Conservation (phyloP, 1,140 invertebrate species). For the Drosophila nebulosa region DNA sequence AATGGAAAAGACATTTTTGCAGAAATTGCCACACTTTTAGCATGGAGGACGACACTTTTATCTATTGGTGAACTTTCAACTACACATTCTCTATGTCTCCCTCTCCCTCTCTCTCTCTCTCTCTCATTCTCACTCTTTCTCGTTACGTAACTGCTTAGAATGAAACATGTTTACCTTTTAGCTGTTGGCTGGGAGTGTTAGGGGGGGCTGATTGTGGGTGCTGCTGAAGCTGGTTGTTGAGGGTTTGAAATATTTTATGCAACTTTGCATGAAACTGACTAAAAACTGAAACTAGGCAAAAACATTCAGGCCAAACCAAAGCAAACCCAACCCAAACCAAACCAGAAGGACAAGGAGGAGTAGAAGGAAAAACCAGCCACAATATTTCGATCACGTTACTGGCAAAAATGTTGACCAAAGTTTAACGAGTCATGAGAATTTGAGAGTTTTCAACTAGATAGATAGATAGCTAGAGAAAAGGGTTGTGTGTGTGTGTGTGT, state of each 20-base stretch:
- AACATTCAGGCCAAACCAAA: not conserved
- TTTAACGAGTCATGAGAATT: constrained; percentile 32
- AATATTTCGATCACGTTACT: constrained; percentile 69
- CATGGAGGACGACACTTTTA: not conserved
- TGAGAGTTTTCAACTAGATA: not conserved
- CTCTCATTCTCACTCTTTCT: no score
- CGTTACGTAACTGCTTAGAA: not conserved
- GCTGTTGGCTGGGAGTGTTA: not conserved
- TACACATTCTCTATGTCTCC: not conserved
- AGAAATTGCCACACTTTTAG: constrained; percentile 31
- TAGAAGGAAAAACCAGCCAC: not conserved
- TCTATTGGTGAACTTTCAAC: not conserved
- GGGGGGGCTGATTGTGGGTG: not conserved
- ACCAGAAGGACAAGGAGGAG: no score
- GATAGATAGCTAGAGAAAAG: not conserved
- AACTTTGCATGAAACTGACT: constrained; percentile 50
- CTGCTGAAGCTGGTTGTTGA: no score
- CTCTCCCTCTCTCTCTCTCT: no score
- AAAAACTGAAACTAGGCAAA: constrained; percentile 12
- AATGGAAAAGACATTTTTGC: not conserved
- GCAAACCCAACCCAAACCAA: no score
- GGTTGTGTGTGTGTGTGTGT: no score
- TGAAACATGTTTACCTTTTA: constrained; percentile 22
- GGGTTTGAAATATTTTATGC: constrained; percentile 54
- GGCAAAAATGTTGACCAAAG: constrained; percentile 50